Conservation (phyloP, 2,113 vertebrate species). For the Lepus timidus region DNA sequence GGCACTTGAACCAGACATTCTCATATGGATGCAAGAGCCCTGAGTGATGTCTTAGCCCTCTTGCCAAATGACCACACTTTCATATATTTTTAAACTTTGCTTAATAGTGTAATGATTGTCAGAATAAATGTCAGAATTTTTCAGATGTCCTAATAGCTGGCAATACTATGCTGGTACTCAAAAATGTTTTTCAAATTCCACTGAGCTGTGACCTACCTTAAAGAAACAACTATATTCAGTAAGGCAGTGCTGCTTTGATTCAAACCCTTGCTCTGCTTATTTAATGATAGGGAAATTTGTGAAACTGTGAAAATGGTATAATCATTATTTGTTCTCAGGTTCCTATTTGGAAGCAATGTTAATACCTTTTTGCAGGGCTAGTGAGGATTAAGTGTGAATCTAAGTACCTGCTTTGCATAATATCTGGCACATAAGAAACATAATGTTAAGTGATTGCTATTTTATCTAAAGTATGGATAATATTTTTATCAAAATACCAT, state of each 20-base stretch:
- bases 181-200: conserved; percentile 55
- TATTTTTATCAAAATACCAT: conserved; percentile 55
- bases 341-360: background rate
- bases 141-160: background rate
- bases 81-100: no score
- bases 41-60: no score
- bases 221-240: conserved; percentile 22
- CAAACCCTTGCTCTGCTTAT: conserved; percentile 3
- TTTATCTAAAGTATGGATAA: background rate
- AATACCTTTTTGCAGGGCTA: background rate
- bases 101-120: no score
- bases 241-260: conserved; percentile 7
- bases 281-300: background rate
- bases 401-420: conserved; percentile 23
- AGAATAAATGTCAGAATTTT: conserved; percentile 23
- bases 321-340: conserved; percentile 15
- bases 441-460: background rate
- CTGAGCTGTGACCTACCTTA: background rate
- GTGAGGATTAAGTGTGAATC: conserved; percentile 41
- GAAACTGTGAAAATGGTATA: conserved; percentile 7
- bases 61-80: no score
- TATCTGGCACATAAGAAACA: background rate
- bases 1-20: no score
- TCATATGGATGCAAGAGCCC: no score
- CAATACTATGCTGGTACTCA: background rate